Evolutionary conservation across 2,888 invertebrate genomes (phyloP), one percentile per base, ranked within the genome.

Genomic region (Drosophila prolongata): DNA sequence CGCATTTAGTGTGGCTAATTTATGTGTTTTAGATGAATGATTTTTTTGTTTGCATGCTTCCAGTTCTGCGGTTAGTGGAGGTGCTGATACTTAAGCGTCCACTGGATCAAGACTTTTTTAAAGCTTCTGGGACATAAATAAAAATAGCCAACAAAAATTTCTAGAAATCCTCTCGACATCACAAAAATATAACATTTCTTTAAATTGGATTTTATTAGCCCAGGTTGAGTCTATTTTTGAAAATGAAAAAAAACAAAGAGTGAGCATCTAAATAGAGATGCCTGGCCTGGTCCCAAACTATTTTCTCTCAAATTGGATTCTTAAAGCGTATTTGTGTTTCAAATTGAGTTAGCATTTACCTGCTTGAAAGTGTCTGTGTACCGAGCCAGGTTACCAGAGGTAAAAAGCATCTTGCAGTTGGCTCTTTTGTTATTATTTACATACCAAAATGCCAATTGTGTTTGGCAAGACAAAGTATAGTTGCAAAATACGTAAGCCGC

Each of bases 21-120:
- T 81, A 81, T 80, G 80, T 47, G 55, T 50, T 71, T 62, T 83
- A 71, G 69, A 69, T 65, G 60, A 77, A 19, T 19, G 19, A 1
- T 19, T 19, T 68, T 73, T 58, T 38, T 35, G 9, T 44, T 14
- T 78, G 42, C 46, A 14, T 35, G 19, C 54, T 46, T 19, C 40
- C 38, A 57, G 27, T 13, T 11, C 49, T 70, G 55, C 38, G 38
- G 54, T 27, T 14, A 8, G 69, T 24, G 30, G 47, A 19, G 24
- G 35, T 61, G 65, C 44, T 58, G 59, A 54, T 61, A 53, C 69
- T 54, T 55, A 54, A 55, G 78, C 68, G 44, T 55, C 78, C 78
- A 75, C 78, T 83, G 58, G 68, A 77, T 79, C 77, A 77, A 59
- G 58, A 65, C 46, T 46, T 59, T 61, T 61, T 37, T 37, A 19